Conservation (phyloP, 2,797 vertebrate species). For the Atherinosoma microstoma region DNA sequence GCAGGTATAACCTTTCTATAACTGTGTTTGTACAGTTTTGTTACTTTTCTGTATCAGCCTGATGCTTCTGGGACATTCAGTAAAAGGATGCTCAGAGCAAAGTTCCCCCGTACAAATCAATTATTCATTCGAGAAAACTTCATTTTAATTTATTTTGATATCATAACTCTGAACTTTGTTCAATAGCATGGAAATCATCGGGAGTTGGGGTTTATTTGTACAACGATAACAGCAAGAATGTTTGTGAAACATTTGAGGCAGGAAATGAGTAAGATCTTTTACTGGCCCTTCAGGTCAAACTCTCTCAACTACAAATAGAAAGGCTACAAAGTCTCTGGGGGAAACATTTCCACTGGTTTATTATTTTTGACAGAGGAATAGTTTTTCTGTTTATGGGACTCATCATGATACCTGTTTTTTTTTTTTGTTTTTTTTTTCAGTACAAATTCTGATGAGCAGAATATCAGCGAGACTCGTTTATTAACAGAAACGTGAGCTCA, state of each 20-base stretch:
- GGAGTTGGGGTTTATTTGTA: constrained; percentile 15
- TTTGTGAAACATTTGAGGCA: constrained; percentile 50
- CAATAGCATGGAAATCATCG: constrained; percentile 1
- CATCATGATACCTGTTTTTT: not conserved
- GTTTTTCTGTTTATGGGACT: constrained; percentile 4
- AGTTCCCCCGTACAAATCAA: not conserved
- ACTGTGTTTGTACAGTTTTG: not conserved
- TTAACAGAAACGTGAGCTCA: not conserved
- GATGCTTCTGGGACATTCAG: constrained; percentile 6
- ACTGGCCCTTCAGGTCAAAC: constrained; percentile 55
- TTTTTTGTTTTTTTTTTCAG: too few relatives aligned
- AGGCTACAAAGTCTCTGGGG: constrained; percentile 64
- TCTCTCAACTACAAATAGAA: constrained; percentile 52
- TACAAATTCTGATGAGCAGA: not conserved
- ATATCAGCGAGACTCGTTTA: not conserved
- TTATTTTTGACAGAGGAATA: constrained; percentile 33
- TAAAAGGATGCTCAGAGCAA: not conserved
- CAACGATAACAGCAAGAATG: constrained; percentile 35
- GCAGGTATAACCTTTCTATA: not conserved
- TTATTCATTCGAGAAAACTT: not conserved
- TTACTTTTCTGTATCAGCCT: not conserved
- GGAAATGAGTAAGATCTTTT: constrained; percentile 65
- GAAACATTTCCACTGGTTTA: constrained; percentile 50
- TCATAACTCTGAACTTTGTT: not conserved
- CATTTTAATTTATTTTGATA: constrained; percentile 6